Base-by-base conservation (phyloP, 2,113 vertebrate species). In the Phyllostomus discolor region DNA sequence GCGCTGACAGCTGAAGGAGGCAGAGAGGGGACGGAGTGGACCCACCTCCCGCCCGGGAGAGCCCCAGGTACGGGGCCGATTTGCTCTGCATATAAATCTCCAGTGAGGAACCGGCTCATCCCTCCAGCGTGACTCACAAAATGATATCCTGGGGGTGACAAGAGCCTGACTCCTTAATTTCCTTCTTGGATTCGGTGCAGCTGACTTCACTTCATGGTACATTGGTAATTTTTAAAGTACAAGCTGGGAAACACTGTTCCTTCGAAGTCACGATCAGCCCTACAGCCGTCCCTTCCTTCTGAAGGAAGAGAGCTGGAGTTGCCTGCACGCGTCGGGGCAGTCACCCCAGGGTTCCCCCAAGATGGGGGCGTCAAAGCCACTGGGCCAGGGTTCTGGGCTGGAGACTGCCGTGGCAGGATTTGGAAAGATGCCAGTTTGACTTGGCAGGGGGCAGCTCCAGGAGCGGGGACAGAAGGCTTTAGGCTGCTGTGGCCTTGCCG, bases 1-100 rank as follows among this genome's bases (percentile, higher is more conserved):
- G 54, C 64, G 75, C 52, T 96, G 96, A 93, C 93, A 91, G 92
- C 84, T 87, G 92, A 90, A 94, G 90, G 97, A 73, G 59, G 78
- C 2, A 24, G 90, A 88, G 85, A 88, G 82, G 73, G 91, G 86
- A 88, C 31, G 46, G 78, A 50, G 54, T 3, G 15, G 64, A 46
- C 38, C 64, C 59, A 31, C 59, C 75, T 82, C 72, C 92, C 84
- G 50, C 50, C 46, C n/a, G 48, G 50, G 64, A n/a, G 38, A 38
- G 52, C 87, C 87, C 64, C 41, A 31, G 86, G 90, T 38, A 72
- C 1, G 3, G 28, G 76, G 41, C 4, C 0, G 38, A 26, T 54
- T 43, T 31, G 28, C 46, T 78, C 69, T 2, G 0, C 0, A 2
- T 11, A 14, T 10, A 33, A 41, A 81, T 12, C 15, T 22, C 33